These are phyloP conservation scores for Spheniscus mendiculus DNA, from an alignment of 2,113 vertebrate species.

Conservation along the genomic window DNA sequence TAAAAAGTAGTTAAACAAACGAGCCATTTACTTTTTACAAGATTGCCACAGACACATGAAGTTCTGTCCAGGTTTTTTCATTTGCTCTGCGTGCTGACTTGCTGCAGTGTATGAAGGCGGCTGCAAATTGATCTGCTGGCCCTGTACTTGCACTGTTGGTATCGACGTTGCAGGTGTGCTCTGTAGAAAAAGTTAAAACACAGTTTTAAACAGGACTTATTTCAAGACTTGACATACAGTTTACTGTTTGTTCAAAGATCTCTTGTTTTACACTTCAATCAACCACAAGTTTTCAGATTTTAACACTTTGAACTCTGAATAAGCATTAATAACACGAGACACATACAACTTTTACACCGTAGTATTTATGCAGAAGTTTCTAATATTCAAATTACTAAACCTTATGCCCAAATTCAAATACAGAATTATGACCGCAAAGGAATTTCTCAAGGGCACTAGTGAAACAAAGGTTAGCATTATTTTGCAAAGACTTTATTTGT, in stretches of 20 bases:
- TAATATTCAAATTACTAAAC: neutral
- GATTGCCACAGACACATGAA: slow-evolving; percentile 99
- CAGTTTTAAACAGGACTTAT: slow-evolving; percentile 1
- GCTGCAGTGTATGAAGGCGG: slow-evolving; percentile 79
- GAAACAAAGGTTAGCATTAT: neutral
- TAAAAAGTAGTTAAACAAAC: slow-evolving; percentile 49
- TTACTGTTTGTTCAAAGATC: neutral
- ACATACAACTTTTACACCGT: neutral
- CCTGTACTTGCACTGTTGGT: slow-evolving; percentile 80
- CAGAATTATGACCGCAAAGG: neutral
- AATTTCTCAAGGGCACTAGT: neutral
- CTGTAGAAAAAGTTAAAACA: slow-evolving; percentile 69
- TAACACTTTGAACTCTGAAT: neutral
- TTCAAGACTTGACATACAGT: neutral
- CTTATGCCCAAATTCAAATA: neutral
- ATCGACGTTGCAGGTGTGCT: slow-evolving; percentile 80
- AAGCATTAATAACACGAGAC: neutral
- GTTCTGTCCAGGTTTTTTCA: slow-evolving; percentile 94
- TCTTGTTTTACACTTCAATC: neutral
- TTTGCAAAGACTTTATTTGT: neutral
- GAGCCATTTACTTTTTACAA: slow-evolving; percentile 90
- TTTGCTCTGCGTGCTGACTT: slow-evolving; percentile 80
- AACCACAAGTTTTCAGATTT: neutral
- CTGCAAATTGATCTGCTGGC: slow-evolving; percentile 80
- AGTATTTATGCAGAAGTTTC: neutral